These are phyloP conservation scores for Drosophila funebris DNA, from an alignment of 1,140 invertebrate species.

Conservation along the genomic window DNA sequence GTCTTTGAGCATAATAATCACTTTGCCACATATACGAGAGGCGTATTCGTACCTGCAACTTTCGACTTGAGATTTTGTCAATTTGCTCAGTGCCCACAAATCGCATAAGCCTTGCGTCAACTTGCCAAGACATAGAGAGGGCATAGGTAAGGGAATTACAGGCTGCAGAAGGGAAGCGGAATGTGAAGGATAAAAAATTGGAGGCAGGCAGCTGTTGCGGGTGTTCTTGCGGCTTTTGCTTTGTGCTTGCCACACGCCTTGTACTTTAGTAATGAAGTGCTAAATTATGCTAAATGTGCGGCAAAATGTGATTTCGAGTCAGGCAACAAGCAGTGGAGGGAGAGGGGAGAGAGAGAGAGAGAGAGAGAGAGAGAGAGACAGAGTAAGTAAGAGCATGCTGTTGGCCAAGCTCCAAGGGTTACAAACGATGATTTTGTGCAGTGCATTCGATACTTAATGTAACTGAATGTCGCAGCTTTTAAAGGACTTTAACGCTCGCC, in stretches of 20 bases:
- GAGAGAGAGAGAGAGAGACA: not conserved
- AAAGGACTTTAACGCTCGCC: slow-evolving; percentile 8
- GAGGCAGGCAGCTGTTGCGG: slow-evolving; percentile 61
- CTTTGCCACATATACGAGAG: slow-evolving; percentile 49
- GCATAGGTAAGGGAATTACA: not conserved
- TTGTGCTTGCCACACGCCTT: slow-evolving; percentile 12
- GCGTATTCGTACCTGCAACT: slow-evolving; percentile 16
- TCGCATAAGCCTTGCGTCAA: not conserved
- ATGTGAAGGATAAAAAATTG: slow-evolving; percentile 22
- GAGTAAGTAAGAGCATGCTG: not conserved
- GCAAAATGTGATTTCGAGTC: slow-evolving; percentile 61
- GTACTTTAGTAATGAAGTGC: slow-evolving; percentile 63
- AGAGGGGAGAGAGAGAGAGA: not conserved
- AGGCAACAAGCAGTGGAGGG: not conserved
- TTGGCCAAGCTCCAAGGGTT: slow-evolving; percentile 7
- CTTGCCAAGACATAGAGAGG: not conserved
- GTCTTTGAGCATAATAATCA: slow-evolving; percentile 56
- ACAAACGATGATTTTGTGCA: slow-evolving; percentile 23
- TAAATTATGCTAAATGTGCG: slow-evolving; percentile 79
- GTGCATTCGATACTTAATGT: slow-evolving; percentile 37
- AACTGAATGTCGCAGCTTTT: slow-evolving; percentile 17
- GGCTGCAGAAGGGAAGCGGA: not conserved
- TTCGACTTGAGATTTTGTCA: slow-evolving; percentile 4
- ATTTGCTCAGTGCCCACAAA: slow-evolving; percentile 9
- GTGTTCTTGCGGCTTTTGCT: slow-evolving; percentile 37